Conservation (phyloP, 2,888 invertebrate genomes). For the Byasa hedistus region DNA sequence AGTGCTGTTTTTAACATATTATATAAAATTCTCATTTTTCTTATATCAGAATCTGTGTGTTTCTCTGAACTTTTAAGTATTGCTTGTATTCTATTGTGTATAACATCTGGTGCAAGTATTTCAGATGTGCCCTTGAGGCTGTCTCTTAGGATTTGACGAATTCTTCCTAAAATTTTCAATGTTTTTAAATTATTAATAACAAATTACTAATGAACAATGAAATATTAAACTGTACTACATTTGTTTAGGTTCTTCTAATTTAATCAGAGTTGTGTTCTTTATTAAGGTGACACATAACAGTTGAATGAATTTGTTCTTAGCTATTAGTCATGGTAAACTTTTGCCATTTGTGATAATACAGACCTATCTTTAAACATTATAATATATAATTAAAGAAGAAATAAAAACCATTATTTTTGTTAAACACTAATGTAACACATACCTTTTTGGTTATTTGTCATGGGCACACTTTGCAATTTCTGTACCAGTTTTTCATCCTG, state of each 20-base stretch:
- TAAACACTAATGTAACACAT: constrained; percentile 16
- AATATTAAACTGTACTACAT: no score
- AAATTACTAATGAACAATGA: background rate
- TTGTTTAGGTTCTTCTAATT: no score
- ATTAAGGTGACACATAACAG: no score
- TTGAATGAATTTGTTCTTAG: no score
- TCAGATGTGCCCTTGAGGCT: constrained; percentile 56
- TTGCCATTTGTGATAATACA: no score
- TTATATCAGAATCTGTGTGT: constrained; percentile 54
- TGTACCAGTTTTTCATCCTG: constrained; percentile 51
- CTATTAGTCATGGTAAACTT: no score
- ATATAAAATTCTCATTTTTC: constrained; percentile 62
- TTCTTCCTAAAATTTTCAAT: constrained; percentile 53
- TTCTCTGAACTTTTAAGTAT: constrained; percentile 46
- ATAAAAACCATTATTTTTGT: no score
- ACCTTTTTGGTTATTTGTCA: constrained; percentile 74
- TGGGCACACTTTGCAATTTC: constrained; percentile 51
- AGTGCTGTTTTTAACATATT: constrained; percentile 60
- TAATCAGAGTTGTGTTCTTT: no score
- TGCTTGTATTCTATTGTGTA: constrained; percentile 57
- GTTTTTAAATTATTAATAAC: background rate
- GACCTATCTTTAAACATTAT: no score
- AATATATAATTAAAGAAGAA: no score
- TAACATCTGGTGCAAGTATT: constrained; percentile 54
- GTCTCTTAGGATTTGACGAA: constrained; percentile 55